Conservation (phyloP, 2,113 vertebrate species). For the Hemicordylus capensis region DNA sequence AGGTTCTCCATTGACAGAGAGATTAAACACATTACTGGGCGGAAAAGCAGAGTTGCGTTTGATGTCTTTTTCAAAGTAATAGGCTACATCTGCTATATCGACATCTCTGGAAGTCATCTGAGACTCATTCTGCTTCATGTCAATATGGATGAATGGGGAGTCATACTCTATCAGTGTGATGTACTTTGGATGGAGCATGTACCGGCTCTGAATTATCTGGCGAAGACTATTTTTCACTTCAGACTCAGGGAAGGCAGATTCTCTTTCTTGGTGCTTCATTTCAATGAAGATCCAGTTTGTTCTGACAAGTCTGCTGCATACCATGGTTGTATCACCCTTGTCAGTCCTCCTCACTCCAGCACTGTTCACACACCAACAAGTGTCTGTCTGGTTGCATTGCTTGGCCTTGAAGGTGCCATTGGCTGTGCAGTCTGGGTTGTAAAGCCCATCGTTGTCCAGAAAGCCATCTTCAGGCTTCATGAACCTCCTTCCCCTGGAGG, state of each 20-base stretch:
- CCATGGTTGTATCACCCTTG: conserved; percentile 75
- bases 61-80: conserved; percentile 90
- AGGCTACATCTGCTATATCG: conserved; percentile 79
- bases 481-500: neutral
- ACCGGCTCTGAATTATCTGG: conserved; percentile 64
- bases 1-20: conserved; percentile 55
- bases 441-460: conserved; percentile 85
- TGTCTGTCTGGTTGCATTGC: conserved; percentile 83
- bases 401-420: conserved; percentile 80
- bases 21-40: conserved; percentile 1
- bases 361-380: conserved; percentile 91
- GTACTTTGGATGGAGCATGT: conserved; percentile 66
- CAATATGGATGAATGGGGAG: conserved; percentile 73
- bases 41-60: conserved; percentile 77
- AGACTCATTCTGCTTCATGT: conserved; percentile 69
- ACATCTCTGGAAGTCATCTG: neutral
- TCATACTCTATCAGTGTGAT: conserved; percentile 72
- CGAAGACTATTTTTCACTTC: conserved; percentile 24
- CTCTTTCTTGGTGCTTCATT: conserved; percentile 53
- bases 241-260: conserved; percentile 46
- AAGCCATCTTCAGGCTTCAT: conserved; percentile 71
- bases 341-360: conserved; percentile 84
- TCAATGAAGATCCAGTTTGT: conserved; percentile 73
- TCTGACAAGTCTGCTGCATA: conserved; percentile 81
- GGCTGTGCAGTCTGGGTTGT: conserved; percentile 79